These are phyloP conservation scores for Calameuta pallipes DNA, from an alignment of 2,888 invertebrate species.

Conservation along the genomic window DNA sequence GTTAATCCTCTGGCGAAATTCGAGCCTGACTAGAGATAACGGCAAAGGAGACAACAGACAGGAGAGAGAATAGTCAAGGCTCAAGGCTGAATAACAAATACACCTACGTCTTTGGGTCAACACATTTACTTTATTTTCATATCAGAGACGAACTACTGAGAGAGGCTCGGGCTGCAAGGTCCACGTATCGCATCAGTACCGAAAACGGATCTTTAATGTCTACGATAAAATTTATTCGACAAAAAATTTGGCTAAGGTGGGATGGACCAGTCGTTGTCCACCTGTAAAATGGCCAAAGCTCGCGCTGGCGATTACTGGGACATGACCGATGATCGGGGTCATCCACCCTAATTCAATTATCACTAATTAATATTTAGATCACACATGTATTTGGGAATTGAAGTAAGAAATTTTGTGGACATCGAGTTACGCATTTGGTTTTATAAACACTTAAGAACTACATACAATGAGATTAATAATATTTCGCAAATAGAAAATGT, in stretches of 20 bases:
- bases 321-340: too few relatives aligned
- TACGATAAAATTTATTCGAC: neutral
- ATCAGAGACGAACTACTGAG: neutral
- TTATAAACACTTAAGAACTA: too few relatives aligned
- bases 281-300: too few relatives aligned
- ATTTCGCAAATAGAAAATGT: too few relatives aligned
- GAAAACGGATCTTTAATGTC: neutral
- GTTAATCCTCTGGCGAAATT: neutral
- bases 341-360: too few relatives aligned
- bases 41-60: neutral
- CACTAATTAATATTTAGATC: too few relatives aligned
- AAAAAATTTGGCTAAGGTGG: too few relatives aligned
- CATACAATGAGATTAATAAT: neutral
- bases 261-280: too few relatives aligned
- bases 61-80: neutral
- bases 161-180: neutral
- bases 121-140: neutral
- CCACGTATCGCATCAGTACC: neutral
- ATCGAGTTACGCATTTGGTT: too few relatives aligned
- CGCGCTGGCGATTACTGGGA: too few relatives aligned
- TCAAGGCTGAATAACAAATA: neutral
- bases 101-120: neutral
- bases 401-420: too few relatives aligned
- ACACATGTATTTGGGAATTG: neutral
- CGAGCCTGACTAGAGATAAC: neutral